A percentile compares a stretch with the other conserved stretches of the same genome.
Conservation (phyloP, 2,113 vertebrate species). For the Pterocles burchelli region DNA sequence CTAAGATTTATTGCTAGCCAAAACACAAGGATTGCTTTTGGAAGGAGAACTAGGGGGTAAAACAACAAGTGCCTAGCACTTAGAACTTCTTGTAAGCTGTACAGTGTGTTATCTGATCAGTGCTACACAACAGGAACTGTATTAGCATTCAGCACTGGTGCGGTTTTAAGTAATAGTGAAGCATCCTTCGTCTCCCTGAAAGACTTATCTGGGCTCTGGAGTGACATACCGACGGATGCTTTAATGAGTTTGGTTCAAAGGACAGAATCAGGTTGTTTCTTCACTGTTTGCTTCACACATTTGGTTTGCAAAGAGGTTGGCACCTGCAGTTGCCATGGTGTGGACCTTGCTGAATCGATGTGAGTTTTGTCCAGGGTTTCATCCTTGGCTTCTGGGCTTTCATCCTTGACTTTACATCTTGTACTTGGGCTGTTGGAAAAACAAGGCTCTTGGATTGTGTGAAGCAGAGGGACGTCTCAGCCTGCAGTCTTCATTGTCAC, state of each 20-base stretch:
- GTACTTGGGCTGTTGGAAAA: not conserved
- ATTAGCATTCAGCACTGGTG: conserved; percentile 41
- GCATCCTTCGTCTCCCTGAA: not conserved
- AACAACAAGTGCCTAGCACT: conserved; percentile 11
- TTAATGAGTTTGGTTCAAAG: not conserved
- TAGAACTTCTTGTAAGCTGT: not conserved
- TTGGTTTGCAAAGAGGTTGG: not conserved
- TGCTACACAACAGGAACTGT: conserved; percentile 53
- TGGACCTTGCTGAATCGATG: accelerated
- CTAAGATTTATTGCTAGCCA: not conserved
- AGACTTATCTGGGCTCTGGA: not conserved
- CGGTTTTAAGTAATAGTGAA: conserved; percentile 50
- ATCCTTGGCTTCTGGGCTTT: not conserved
- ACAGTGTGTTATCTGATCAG: conserved; percentile 52
- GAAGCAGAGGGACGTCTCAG: not conserved
- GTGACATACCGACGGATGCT: not conserved
- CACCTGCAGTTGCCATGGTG: not conserved
- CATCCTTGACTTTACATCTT: not conserved
- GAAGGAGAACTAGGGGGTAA: not conserved
- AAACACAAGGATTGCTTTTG: conserved; percentile 9
- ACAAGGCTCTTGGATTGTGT: not conserved
- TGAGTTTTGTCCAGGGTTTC: not conserved
- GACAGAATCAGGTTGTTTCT: not conserved
- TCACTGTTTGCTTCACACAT: not conserved
- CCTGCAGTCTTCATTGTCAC: not conserved